Evolutionary conservation across 1,140 invertebrate genomes (phyloP), one percentile per base, ranked within the genome.

Genomic region (Agrilus planipennis): DNA sequence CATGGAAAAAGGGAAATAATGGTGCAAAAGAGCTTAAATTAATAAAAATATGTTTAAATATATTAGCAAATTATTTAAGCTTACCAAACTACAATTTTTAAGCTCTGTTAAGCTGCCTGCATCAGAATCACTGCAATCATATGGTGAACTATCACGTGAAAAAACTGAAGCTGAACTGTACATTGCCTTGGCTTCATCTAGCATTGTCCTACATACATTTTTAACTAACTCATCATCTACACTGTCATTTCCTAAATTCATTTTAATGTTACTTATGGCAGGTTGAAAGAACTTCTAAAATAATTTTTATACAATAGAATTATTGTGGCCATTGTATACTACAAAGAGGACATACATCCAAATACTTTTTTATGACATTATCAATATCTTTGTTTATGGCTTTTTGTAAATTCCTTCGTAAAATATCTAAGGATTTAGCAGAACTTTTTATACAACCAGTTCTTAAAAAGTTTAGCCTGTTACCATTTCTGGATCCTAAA

Each of bases 301-400:
- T 25, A 25, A 25, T 25, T 25, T 25, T 11, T 6, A 25, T 25
- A 25, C 22, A 25, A 35, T 23, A 4, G 22, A 34, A 20, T 9
- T 20, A 17, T 30, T 34, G 42, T 36, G 14, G 37, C 15, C 21
- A 39, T 41, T 15, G 29, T 14, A 21, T 34, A 39, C 41, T 30
- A 31, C 12, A 11, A 38, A 23, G 14, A 36, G 34, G 41, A 59
- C 66, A 62, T 61, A 82, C 80, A 54, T 83, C 78, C 29, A 83
- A 63, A 65, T 84, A 84, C 54, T 78, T 79, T 50, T 77, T 76
- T 17, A 84, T 74, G 17, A 84, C 72, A 58, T 71, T 68, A 63
- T 84, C 76, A 44, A 87, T 79, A 58, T 87, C 83, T 53, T 79
- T 76, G 51, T 84, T 85, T 17, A 86, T 79, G 38, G 71, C 70